These are phyloP conservation scores for Tringa solitaria DNA, from an alignment of 2,113 vertebrate genomes.

Conservation along the genomic window DNA sequence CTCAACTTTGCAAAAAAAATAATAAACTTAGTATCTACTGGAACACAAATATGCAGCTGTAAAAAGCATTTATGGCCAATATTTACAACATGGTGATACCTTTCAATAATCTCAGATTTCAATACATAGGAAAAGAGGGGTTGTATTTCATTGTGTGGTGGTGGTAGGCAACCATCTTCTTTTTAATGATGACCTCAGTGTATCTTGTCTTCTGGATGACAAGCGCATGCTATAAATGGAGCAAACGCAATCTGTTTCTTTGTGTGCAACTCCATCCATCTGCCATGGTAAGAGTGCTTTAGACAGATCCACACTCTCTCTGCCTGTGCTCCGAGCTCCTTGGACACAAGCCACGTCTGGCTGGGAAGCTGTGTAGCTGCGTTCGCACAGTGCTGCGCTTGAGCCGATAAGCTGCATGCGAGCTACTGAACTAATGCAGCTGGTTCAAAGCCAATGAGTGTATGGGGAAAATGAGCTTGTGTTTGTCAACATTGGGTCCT, in stretches of 20 bases:
- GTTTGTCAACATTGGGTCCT: conserved; percentile 45
- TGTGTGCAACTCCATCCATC: conserved; percentile 50
- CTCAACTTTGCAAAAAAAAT: neutral
- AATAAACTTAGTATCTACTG: neutral
- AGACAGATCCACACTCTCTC: conserved; percentile 38
- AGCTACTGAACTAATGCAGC: conserved; percentile 40
- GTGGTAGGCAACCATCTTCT: neutral
- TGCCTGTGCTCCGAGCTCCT: conserved; percentile 32
- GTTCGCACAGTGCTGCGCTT: neutral
- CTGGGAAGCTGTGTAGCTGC: conserved; percentile 30
- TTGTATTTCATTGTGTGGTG: neutral
- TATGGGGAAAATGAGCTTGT: conserved; percentile 36
- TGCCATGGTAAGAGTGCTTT: conserved; percentile 44
- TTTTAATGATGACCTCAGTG: conserved; percentile 7
- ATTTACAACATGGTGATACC: neutral
- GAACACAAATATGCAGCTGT: neutral
- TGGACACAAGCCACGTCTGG: conserved; percentile 46
- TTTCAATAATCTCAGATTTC: neutral
- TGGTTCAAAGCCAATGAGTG: conserved; percentile 35
- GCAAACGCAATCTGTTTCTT: conserved; percentile 42
- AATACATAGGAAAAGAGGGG: neutral
- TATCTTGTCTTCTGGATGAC: conserved; percentile 17
- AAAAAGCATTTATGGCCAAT: neutral
- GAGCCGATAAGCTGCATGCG: conserved; percentile 39
- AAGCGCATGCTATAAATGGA: neutral